Percentiles rank a stretch among this genome's conserved stretches.
phyloP scores from a whole-genome alignment of 2,113 vertebrate species.

The Oxygymnocypris stewartii region DNA sequence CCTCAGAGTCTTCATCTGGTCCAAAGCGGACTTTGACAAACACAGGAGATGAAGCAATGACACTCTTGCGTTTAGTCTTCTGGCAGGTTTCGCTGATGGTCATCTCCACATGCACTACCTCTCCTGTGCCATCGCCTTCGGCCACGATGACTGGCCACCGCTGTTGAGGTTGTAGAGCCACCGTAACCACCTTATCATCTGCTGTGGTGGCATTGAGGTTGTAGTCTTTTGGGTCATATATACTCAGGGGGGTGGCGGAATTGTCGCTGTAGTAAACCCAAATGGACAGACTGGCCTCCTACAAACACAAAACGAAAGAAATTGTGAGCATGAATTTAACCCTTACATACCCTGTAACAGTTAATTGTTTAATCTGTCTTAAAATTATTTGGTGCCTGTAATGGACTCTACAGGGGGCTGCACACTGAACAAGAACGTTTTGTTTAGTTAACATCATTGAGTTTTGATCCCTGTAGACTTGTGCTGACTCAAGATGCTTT shows the following conservation, averaged over 20 bases:
- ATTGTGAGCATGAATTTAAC: conserved; percentile 5
- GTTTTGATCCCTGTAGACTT: no score
- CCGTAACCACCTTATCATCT: conserved; percentile 84
- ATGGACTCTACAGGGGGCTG: not conserved
- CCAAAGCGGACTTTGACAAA: conserved; percentile 87
- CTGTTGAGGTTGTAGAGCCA: conserved; percentile 83
- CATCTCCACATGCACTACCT: conserved; percentile 85
- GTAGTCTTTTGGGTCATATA: conserved; percentile 94
- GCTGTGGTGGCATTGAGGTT: conserved; percentile 87
- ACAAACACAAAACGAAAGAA: conserved; percentile 50
- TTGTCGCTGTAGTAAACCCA: conserved; percentile 96
- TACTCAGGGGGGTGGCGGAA: conserved; percentile 85
- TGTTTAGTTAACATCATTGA: no score
- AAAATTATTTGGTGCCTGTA: not conserved
- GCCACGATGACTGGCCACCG: conserved; percentile 86
- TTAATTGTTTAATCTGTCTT: not conserved
- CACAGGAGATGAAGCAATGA: conserved; percentile 83
- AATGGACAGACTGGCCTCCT: conserved; percentile 93
- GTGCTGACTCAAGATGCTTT: no score
- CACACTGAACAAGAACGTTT: not conserved
- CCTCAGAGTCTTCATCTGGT: conserved; percentile 78
- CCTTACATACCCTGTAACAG: not conserved
- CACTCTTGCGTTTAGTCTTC: conserved; percentile 95
- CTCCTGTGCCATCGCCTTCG: conserved; percentile 84
- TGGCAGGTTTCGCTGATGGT: conserved; percentile 94